A percentile compares a stretch with the other conserved stretches of the same genome.
Evolutionary conservation across 2,888 invertebrate genomes (phyloP).

Genomic region (Drosophila leonis): DNA sequence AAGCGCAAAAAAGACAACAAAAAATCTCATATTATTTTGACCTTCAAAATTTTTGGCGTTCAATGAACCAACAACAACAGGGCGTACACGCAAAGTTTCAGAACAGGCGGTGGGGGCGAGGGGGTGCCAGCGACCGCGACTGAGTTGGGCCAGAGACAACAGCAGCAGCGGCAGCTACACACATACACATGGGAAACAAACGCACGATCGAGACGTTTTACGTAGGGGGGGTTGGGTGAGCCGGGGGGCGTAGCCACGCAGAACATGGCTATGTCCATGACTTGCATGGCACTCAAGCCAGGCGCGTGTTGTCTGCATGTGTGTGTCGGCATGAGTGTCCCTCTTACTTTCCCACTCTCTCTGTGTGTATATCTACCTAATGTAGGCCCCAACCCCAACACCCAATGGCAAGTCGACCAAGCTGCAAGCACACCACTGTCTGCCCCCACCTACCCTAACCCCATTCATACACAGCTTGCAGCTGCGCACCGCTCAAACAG

Average conservation of each 20-base stretch:
- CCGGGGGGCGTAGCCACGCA: background rate
- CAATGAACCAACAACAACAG: constrained; percentile 84
- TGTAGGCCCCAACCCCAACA: background rate
- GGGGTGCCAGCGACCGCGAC: background rate
- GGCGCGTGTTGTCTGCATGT: constrained; percentile 44
- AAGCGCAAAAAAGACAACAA: constrained; percentile 44
- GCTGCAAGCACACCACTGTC: constrained; percentile 1
- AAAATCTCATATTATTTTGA: constrained; percentile 82
- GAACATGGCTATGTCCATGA: constrained; percentile 37
- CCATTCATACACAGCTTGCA: background rate
- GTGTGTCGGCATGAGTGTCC: constrained; percentile 6
- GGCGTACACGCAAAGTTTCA: constrained; percentile 29
- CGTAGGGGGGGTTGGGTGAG: background rate
- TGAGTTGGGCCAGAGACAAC: background rate
- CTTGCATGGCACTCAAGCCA: constrained; percentile 32
- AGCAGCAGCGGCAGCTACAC: constrained; percentile 9
- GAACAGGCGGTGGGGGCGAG: constrained; percentile 11
- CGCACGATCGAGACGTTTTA: constrained; percentile 44
- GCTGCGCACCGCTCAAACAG: constrained; percentile 37
- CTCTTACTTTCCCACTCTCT: background rate
- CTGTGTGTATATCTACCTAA: constrained; percentile 10
- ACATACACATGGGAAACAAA: constrained; percentile 38
- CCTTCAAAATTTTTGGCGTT: constrained; percentile 84
- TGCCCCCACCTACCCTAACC: background rate
- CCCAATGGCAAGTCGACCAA: constrained; percentile 35